These are phyloP conservation scores for Channa argus DNA, from an alignment of 2,113 vertebrate species.

Conservation along the genomic window DNA sequence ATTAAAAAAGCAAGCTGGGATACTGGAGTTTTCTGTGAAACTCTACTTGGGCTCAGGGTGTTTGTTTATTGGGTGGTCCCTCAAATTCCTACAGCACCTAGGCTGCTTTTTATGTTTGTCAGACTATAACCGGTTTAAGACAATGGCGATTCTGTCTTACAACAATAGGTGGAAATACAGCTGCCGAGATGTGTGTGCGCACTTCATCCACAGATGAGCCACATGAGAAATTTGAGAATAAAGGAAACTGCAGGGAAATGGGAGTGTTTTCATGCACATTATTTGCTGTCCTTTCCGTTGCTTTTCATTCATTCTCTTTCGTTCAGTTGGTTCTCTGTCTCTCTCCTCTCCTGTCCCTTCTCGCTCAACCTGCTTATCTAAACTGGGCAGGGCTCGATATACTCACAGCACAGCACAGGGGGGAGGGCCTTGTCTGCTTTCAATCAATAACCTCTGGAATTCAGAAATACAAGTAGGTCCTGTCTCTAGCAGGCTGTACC, in stretches of 20 bases:
- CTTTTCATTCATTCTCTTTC: slow-evolving; percentile 79
- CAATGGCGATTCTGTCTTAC: slow-evolving; percentile 77
- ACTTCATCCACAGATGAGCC: slow-evolving; percentile 65
- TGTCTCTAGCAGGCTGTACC: slow-evolving; percentile 77
- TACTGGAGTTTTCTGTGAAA: slow-evolving; percentile 22
- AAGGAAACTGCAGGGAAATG: slow-evolving; percentile 55
- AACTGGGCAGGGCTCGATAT: slow-evolving; percentile 76
- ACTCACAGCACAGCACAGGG: slow-evolving; percentile 65
- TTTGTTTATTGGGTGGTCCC: slow-evolving; percentile 78
- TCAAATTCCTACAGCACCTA: slow-evolving; percentile 65
- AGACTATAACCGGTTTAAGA: slow-evolving; percentile 72
- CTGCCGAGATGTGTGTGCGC: slow-evolving; percentile 63
- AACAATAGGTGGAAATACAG: slow-evolving; percentile 82
- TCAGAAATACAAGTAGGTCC: slow-evolving; percentile 84
- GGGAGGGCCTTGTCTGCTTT: slow-evolving; percentile 83
- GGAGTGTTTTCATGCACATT: slow-evolving; percentile 40
- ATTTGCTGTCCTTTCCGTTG: slow-evolving; percentile 38
- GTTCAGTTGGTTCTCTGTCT: slow-evolving; percentile 14
- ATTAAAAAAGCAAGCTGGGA: not conserved
- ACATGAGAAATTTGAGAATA: slow-evolving; percentile 60
- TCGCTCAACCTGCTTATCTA: slow-evolving; percentile 84
- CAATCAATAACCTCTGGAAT: slow-evolving; percentile 87
- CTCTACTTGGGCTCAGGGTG: slow-evolving; percentile 4
- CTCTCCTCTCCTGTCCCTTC: slow-evolving; percentile 30
- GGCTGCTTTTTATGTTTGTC: slow-evolving; percentile 69